These are phyloP conservation scores for Leucophenga varia DNA, from an alignment of 1,140 invertebrate genomes.

Conservation along the genomic window DNA sequence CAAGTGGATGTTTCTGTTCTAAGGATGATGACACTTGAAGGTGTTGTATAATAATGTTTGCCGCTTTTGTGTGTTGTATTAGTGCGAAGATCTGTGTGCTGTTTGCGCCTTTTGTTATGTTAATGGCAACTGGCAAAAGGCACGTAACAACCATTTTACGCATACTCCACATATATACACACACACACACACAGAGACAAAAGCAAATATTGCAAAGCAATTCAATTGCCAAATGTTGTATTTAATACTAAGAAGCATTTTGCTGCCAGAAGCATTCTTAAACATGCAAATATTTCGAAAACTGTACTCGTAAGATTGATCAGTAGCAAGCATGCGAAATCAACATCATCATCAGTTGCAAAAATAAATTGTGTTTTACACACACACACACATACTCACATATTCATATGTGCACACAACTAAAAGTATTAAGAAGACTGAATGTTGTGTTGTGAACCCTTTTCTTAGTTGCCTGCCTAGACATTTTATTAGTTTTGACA, in stretches of 20 bases:
- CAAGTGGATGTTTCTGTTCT: background rate
- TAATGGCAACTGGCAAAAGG: conserved; percentile 34
- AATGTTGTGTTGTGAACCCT: conserved; percentile 36
- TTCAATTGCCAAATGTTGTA: conserved; percentile 32
- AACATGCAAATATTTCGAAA: too few relatives aligned
- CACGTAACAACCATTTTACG: conserved; percentile 46
- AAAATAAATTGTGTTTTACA: too few relatives aligned
- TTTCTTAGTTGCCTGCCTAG: conserved; percentile 16
- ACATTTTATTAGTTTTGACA: conserved; percentile 55
- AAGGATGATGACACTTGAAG: conserved; percentile 33
- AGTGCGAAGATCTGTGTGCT: background rate
- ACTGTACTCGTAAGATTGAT: too few relatives aligned
- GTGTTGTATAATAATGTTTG: conserved; percentile 17
- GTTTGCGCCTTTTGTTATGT: conserved; percentile 45
- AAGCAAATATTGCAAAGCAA: too few relatives aligned
- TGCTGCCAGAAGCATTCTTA: too few relatives aligned
- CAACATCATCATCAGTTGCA: too few relatives aligned
- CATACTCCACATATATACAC: conserved; percentile 24
- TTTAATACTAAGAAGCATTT: too few relatives aligned
- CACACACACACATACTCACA: too few relatives aligned
- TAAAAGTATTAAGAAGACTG: too few relatives aligned
- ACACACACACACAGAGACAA: conserved; percentile 15
- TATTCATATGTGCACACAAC: too few relatives aligned
- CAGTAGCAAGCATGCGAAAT: too few relatives aligned
- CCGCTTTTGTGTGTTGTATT: too few relatives aligned